Evolutionary conservation across 2,113 vertebrate genomes (phyloP).

Genomic region (Cathartes aura): DNA sequence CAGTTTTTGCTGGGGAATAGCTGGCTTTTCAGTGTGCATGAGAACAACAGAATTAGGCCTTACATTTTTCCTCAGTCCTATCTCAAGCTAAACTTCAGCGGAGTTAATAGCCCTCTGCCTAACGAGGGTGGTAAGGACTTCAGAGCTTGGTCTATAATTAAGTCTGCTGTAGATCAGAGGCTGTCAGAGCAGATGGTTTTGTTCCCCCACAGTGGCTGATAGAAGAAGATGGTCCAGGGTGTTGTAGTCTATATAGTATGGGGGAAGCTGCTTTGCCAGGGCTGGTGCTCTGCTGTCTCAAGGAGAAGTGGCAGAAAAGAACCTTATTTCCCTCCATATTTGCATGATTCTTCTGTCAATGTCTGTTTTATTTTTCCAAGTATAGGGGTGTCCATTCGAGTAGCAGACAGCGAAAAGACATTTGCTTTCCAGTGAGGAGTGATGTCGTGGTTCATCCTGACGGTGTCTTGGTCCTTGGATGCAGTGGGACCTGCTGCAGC

Average conservation of each 20-base stretch:
- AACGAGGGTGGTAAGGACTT: not conserved
- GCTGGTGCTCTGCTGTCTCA: not conserved
- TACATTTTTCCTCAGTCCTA: not conserved
- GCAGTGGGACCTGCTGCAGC: not conserved
- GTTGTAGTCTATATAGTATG: not conserved
- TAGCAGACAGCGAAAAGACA: fast-evolving
- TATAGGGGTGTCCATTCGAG: fast-evolving
- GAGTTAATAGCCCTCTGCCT: not conserved
- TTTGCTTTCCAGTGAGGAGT: not conserved
- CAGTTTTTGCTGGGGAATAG: not conserved
- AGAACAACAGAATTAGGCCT: not conserved
- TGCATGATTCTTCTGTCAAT: not conserved
- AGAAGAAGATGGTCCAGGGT: not conserved
- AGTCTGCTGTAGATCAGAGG: not conserved
- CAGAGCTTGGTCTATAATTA: not conserved
- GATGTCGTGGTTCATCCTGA: not conserved
- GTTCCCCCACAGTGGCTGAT: not conserved
- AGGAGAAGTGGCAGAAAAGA: not conserved
- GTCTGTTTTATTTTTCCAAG: not conserved
- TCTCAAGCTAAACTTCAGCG: not conserved
- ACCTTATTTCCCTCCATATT: not conserved
- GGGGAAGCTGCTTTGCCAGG: not conserved
- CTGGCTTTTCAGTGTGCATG: not conserved
- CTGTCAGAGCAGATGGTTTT: not conserved
- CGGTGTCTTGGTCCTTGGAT: fast-evolving